Conservation (phyloP, 2,888 invertebrate species). For the Aelia acuminata region DNA sequence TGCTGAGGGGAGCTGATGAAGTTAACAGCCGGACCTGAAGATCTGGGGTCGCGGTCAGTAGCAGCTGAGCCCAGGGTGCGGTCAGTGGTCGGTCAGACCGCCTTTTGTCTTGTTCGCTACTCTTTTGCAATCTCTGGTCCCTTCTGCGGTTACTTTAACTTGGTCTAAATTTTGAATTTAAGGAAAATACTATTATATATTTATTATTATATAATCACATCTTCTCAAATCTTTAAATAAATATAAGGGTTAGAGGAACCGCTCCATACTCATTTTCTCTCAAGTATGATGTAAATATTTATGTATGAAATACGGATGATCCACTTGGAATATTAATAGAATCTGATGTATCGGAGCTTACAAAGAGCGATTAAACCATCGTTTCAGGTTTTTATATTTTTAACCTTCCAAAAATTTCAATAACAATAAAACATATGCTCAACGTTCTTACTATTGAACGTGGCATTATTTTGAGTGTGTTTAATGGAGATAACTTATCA, state of each 20-base stretch:
- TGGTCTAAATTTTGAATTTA: background rate
- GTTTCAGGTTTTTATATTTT: background rate
- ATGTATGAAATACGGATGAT: too few relatives aligned
- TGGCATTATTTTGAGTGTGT: background rate
- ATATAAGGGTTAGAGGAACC: too few relatives aligned
- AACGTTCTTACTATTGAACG: background rate
- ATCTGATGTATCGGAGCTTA: too few relatives aligned
- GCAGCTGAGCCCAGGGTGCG: background rate
- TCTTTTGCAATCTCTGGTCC: background rate
- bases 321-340: too few relatives aligned
- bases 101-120: background rate
- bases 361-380: too few relatives aligned
- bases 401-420: background rate
- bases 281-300: too few relatives aligned
- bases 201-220: too few relatives aligned
- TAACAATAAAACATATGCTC: background rate
- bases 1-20: too few relatives aligned
- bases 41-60: background rate
- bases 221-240: too few relatives aligned
- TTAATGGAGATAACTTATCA: background rate
- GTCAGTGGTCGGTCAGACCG: background rate
- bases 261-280: too few relatives aligned
- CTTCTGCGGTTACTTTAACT: background rate
- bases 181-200: too few relatives aligned
- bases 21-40: background rate